Conservation (phyloP, 2,888 invertebrate genomes). For the Hypomecis atomaria region DNA sequence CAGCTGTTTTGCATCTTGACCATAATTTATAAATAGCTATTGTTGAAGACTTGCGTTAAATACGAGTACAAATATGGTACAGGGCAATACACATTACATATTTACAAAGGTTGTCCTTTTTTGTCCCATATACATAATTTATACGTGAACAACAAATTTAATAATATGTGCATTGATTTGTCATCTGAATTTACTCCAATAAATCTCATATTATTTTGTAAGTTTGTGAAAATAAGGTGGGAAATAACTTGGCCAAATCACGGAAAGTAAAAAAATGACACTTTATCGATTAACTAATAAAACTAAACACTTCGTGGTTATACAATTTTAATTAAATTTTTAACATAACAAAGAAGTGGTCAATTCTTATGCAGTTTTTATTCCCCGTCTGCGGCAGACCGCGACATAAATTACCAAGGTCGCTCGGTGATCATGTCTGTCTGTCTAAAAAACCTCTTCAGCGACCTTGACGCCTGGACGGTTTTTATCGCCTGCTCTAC, state of each 20-base stretch:
- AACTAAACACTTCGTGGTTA: no score
- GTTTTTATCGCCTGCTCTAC: constrained; percentile 58
- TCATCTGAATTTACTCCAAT: background rate
- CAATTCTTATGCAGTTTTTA: constrained; percentile 62
- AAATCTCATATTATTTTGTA: background rate
- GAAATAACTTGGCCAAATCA: no score
- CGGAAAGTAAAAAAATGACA: background rate
- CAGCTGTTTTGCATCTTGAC: constrained; percentile 24
- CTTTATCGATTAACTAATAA: no score
- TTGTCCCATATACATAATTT: constrained; percentile 1
- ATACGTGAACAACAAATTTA: background rate
- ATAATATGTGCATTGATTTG: background rate
- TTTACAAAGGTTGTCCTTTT: constrained; percentile 10
- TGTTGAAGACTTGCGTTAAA: constrained; percentile 10
- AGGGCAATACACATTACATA: background rate
- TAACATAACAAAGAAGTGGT: constrained; percentile 56
- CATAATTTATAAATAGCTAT: constrained; percentile 18
- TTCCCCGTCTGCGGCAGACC: constrained; percentile 63
- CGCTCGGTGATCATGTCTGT: constrained; percentile 61
- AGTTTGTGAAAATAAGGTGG: no score
- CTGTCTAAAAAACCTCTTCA: constrained; percentile 54
- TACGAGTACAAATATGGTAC: constrained; percentile 7
- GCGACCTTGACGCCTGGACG: constrained; percentile 64
- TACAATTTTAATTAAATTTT: constrained; percentile 22
- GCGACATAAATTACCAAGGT: constrained; percentile 71